A percentile compares a stretch with the other conserved stretches of the same genome.
Evolutionary conservation across 2,113 vertebrate species (phyloP).

Genomic region (Psittacula cyanocephala): DNA sequence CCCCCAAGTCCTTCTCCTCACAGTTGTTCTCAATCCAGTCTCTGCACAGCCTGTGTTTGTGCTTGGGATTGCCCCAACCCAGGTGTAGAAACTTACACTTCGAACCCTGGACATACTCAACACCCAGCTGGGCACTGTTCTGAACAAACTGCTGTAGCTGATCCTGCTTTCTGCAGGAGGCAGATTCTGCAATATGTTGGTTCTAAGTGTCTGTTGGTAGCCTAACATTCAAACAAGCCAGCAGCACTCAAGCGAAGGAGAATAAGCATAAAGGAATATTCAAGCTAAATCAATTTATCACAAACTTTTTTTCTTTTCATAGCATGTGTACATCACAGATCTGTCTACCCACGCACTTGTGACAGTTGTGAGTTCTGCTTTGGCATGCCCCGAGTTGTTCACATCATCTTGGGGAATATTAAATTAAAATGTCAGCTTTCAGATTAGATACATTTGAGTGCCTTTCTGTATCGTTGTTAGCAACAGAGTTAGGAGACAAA

Average conservation of each 20-base stretch:
- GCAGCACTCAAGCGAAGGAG: background rate
- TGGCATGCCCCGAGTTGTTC: background rate
- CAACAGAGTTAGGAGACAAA: background rate
- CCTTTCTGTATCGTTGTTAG: background rate
- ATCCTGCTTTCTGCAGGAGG: background rate
- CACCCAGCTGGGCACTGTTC: background rate
- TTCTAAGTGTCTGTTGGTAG: background rate
- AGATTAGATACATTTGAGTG: background rate
- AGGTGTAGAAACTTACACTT: background rate
- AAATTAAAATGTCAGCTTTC: constrained; percentile 45
- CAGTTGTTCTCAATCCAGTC: background rate
- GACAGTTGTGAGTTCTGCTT: background rate
- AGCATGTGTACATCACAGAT: background rate
- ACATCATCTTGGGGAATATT: background rate
- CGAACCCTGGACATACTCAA: background rate
- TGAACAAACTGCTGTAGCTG: background rate
- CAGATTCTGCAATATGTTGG: background rate
- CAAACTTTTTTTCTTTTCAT: background rate
- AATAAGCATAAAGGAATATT: background rate
- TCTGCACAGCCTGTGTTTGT: background rate
- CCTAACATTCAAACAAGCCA: background rate
- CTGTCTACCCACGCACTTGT: background rate
- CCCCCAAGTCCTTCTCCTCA: background rate
- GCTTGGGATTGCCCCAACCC: background rate
- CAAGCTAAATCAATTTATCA: background rate